phyloP scores from a whole-genome alignment of 2,888 invertebrate species.

The Podabrus alpinus region DNA sequence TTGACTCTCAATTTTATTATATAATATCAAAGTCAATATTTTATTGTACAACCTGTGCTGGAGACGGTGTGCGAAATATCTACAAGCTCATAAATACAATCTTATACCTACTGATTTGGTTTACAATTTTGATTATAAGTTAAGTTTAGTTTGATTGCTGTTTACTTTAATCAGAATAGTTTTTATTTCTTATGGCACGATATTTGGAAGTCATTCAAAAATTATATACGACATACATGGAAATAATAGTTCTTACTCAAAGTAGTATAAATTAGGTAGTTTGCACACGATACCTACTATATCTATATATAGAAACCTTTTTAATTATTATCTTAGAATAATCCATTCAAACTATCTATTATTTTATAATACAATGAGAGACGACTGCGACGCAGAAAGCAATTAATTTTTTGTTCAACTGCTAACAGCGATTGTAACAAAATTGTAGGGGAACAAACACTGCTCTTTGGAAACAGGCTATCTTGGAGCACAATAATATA shows the following conservation, averaged over 20 bases:
- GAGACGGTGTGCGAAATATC: no score
- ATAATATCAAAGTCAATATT: no score
- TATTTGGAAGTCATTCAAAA: not conserved
- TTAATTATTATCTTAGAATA: not conserved
- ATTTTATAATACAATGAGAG: not conserved
- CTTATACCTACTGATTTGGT: not conserved
- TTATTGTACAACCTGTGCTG: no score
- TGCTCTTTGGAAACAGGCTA: no score
- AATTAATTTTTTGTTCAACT: not conserved
- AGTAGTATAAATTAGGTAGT: no score
- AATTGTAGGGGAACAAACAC: no score
- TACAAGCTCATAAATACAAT: no score
- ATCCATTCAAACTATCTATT: not conserved
- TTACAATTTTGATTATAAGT: not conserved
- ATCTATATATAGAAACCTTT: not conserved
- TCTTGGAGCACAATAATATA: no score
- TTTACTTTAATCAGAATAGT: not conserved
- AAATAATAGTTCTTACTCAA: not conserved
- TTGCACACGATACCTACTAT: no score
- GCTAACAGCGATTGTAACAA: no score
- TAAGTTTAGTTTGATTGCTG: not conserved
- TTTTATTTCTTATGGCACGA: not conserved
- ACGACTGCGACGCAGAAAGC: not conserved
- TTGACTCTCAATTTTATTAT: no score
- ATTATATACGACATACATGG: not conserved